Evolutionary conservation across 2,797 vertebrate genomes (phyloP).

Genomic region (Sebastes baramenuke): DNA sequence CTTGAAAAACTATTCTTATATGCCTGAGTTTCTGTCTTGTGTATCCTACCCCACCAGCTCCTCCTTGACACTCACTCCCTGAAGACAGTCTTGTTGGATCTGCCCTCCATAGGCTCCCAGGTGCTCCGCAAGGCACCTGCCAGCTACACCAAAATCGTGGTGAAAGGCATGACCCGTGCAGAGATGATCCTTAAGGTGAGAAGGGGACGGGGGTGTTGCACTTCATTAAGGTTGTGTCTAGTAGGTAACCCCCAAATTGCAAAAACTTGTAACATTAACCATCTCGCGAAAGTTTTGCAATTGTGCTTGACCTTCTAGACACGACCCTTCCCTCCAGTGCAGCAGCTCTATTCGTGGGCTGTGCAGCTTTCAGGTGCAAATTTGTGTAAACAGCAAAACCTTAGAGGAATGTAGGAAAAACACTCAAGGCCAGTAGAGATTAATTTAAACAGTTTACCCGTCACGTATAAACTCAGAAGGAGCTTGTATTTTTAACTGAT

Average conservation of each 20-base stretch:
- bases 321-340: background rate
- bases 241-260: no score
- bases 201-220: background rate
- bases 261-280: no score
- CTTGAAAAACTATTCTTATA: background rate
- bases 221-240: no score
- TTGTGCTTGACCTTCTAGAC: no score
- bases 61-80: slow-evolving; percentile 97
- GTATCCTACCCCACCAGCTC: slow-evolving; percentile 80
- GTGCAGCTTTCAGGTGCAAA: background rate
- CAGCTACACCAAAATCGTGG: slow-evolving; percentile 99
- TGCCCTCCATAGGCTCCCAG: slow-evolving; percentile 97
- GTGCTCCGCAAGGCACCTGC: slow-evolving; percentile 97
- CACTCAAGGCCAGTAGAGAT: slow-evolving; percentile 12
- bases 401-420: slow-evolving; percentile 41
- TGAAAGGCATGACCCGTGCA: slow-evolving; percentile 99
- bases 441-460: slow-evolving; percentile 50
- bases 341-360: background rate
- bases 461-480: slow-evolving; percentile 34
- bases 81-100: slow-evolving; percentile 95
- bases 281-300: background rate
- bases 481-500: slow-evolving; percentile 8
- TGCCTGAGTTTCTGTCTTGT: background rate
- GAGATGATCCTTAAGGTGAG: slow-evolving; percentile 99
- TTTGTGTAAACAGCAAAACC: background rate